phyloP scores from a whole-genome alignment of 2,797 vertebrate genomes.

The Darevskia nairensis region DNA sequence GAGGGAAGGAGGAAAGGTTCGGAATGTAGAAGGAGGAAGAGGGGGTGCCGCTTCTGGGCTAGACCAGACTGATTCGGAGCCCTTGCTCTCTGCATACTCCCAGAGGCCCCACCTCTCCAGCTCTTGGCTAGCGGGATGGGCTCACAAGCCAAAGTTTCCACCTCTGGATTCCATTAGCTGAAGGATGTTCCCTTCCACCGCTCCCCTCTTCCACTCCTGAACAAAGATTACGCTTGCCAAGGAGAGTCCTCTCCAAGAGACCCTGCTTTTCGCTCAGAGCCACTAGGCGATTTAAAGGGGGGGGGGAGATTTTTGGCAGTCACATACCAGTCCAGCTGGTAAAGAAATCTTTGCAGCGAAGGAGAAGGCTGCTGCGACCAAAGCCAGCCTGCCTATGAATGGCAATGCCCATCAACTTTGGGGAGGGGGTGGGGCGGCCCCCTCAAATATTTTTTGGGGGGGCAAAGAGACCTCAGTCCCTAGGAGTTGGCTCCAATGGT shows the following conservation, averaged over 20 bases:
- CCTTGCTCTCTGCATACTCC: constrained; percentile 8
- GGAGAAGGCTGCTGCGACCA: too few relatives aligned
- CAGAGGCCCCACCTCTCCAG: constrained; percentile 9
- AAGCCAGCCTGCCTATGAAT: background rate
- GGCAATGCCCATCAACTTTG: background rate
- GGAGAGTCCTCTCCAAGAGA: background rate
- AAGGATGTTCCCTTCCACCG: background rate
- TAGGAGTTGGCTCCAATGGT: too few relatives aligned
- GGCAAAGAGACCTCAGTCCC: too few relatives aligned
- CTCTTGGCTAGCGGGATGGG: background rate
- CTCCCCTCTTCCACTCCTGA: background rate
- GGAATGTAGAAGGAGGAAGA: background rate
- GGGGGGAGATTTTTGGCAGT: background rate
- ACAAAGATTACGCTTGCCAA: background rate
- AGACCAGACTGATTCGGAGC: background rate
- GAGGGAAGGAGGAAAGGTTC: background rate
- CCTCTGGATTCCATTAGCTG: constrained; percentile 4
- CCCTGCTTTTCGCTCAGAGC: background rate
- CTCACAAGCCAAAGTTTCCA: constrained; percentile 7
- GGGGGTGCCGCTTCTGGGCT: background rate
- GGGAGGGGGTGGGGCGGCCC: background rate
- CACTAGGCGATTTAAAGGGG: background rate
- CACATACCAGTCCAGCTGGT: background rate
- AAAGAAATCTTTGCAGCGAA: background rate
- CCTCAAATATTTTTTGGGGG: too few relatives aligned